These are phyloP conservation scores for Orchesellides sinensis DNA, from an alignment of 2,888 invertebrate species.

Conservation along the genomic window DNA sequence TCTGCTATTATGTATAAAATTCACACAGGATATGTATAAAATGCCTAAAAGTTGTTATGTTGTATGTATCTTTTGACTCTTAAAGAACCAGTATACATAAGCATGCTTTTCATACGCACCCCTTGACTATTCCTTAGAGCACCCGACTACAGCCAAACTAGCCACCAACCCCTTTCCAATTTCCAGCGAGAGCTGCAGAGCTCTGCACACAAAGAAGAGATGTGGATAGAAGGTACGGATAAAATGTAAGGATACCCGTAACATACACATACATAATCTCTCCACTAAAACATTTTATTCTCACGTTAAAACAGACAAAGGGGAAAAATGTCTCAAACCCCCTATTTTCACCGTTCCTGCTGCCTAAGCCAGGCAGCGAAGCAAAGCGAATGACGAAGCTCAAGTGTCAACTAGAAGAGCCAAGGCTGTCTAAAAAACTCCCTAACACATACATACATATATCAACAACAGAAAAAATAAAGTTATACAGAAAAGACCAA, in stretches of 20 bases:
- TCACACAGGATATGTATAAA: too few relatives aligned
- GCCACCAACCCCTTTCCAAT: slow-evolving; percentile 36
- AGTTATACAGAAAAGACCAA: too few relatives aligned
- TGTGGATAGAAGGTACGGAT: neutral
- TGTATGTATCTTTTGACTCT: too few relatives aligned
- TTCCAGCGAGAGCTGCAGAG: neutral
- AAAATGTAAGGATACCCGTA: slow-evolving; percentile 63
- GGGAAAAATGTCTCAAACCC: slow-evolving; percentile 60
- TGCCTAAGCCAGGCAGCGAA: slow-evolving; percentile 16
- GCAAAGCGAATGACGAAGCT: slow-evolving; percentile 38
- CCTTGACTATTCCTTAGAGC: slow-evolving; percentile 30
- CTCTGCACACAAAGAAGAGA: neutral
- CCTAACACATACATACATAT: neutral
- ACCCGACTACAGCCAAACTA: slow-evolving; percentile 14
- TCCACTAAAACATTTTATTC: neutral
- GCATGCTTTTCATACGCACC: neutral
- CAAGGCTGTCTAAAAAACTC: slow-evolving; percentile 38
- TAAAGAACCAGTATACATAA: neutral
- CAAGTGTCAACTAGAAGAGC: slow-evolving; percentile 1
- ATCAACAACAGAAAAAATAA: neutral
- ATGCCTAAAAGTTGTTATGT: too few relatives aligned
- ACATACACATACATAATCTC: slow-evolving; percentile 49
- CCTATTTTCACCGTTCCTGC: slow-evolving; percentile 35
- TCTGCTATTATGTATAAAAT: too few relatives aligned
- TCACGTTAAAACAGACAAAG: neutral